Conservation (phyloP, 2,797 vertebrate species). For the Alcedo atthis region DNA sequence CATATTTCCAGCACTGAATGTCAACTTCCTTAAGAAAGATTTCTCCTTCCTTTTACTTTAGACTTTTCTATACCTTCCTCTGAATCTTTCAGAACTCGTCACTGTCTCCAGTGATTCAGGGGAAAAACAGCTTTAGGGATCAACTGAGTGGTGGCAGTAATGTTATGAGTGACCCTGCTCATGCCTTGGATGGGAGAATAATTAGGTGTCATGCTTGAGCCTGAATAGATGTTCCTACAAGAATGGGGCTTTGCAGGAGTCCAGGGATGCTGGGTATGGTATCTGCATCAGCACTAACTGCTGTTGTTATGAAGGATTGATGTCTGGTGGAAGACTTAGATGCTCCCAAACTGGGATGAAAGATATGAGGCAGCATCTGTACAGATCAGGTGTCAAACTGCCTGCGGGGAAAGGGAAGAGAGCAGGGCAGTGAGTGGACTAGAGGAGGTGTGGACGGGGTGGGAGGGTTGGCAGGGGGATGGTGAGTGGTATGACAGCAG, state of each 20-base stretch:
- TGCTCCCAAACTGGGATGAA: background rate
- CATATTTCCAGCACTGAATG: background rate
- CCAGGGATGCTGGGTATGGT: background rate
- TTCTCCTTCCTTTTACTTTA: background rate
- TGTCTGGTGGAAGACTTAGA: background rate
- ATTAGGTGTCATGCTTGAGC: background rate
- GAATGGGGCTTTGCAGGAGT: background rate
- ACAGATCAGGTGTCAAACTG: background rate
- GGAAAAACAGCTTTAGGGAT: background rate
- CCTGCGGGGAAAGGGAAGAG: background rate
- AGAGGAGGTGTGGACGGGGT: background rate
- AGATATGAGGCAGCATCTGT: background rate
- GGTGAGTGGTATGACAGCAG: background rate
- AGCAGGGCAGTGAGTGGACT: background rate
- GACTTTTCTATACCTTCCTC: background rate
- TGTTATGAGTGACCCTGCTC: background rate
- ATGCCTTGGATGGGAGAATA: background rate
- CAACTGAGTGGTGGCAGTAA: background rate
- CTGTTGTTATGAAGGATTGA: background rate
- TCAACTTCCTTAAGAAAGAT: background rate
- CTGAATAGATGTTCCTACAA: background rate
- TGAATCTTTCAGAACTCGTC: background rate
- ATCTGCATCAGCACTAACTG: background rate
- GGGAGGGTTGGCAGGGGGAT: background rate
- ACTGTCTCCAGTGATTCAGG: background rate